phyloP scores from a whole-genome alignment of 2,797 vertebrate genomes.

The Sylvia borin region DNA sequence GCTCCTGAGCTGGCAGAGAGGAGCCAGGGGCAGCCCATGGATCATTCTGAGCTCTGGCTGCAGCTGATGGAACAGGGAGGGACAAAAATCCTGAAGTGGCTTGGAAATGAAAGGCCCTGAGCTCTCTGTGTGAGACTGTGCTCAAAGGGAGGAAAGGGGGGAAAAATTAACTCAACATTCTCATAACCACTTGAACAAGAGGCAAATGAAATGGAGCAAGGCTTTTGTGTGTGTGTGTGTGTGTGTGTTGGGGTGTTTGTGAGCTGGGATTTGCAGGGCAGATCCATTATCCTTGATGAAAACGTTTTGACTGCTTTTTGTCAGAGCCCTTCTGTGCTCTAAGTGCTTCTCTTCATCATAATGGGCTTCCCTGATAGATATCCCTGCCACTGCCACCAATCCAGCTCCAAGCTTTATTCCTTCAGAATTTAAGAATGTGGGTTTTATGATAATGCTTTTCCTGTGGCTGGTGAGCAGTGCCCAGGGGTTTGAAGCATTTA shows the following conservation, averaged over 20 bases:
- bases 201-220: not conserved
- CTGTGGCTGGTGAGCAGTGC: not conserved
- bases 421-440: not conserved
- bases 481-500: constrained; percentile 20
- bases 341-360: constrained; percentile 49
- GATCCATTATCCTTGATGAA: constrained; percentile 25
- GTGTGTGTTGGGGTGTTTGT: not conserved
- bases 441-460: constrained; percentile 17
- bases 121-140: not conserved
- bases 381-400: not conserved
- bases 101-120: not conserved
- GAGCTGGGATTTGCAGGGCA: not conserved
- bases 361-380: constrained; percentile 40
- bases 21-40: not conserved
- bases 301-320: constrained; percentile 31
- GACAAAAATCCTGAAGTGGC: not conserved
- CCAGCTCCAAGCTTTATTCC: not conserved
- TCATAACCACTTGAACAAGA: not conserved
- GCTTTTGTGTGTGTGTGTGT: not conserved
- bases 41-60: not conserved
- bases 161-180: not conserved
- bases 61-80: not conserved
- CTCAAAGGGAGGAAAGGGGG: not conserved
- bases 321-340: constrained; percentile 9
- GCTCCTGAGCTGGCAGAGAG: not conserved